Conservation (phyloP, 2,888 invertebrate species). For the Eristalinus aeneus region DNA sequence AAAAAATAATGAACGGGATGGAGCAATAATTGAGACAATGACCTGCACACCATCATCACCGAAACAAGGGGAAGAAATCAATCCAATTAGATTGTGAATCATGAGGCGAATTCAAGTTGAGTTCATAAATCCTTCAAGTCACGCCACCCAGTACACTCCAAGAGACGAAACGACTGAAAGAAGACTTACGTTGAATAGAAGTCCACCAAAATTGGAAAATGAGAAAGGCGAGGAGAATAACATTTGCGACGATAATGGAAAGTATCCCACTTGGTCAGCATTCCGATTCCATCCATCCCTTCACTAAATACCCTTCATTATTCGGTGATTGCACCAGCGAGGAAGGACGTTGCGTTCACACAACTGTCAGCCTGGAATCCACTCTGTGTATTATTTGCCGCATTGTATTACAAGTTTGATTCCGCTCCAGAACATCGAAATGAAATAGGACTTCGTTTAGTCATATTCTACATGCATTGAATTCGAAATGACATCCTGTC, state of each 20-base stretch:
- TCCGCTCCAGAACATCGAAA: conserved; percentile 44
- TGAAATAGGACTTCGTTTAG: conserved; percentile 57
- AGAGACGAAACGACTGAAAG: not conserved
- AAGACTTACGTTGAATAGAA: not conserved
- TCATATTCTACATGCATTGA: conserved; percentile 69
- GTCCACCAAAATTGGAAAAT: conserved; percentile 24
- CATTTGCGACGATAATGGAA: conserved; percentile 8
- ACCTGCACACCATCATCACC: not conserved
- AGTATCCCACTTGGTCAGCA: conserved; percentile 26
- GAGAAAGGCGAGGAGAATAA: conserved; percentile 6
- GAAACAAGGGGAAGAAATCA: conserved; percentile 7
- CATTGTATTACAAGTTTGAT: conserved; percentile 57
- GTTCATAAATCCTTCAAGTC: conserved; percentile 55
- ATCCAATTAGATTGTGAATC: conserved; percentile 45
- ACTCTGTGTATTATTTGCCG: conserved; percentile 46
- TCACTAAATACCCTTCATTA: conserved; percentile 41
- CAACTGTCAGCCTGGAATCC: conserved; percentile 23
- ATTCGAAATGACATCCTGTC: conserved; percentile 58
- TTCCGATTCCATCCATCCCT: conserved; percentile 2
- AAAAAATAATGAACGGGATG: not conserved
- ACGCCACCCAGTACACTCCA: not conserved
- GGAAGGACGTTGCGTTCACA: conserved; percentile 6
- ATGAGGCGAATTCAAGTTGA: conserved; percentile 33
- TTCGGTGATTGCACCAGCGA: conserved; percentile 40
- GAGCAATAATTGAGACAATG: conserved; percentile 5